Evolutionary conservation across 2,113 vertebrate species (phyloP), one percentile per base, ranked within the genome.

Genomic region (Uria lomvia): DNA sequence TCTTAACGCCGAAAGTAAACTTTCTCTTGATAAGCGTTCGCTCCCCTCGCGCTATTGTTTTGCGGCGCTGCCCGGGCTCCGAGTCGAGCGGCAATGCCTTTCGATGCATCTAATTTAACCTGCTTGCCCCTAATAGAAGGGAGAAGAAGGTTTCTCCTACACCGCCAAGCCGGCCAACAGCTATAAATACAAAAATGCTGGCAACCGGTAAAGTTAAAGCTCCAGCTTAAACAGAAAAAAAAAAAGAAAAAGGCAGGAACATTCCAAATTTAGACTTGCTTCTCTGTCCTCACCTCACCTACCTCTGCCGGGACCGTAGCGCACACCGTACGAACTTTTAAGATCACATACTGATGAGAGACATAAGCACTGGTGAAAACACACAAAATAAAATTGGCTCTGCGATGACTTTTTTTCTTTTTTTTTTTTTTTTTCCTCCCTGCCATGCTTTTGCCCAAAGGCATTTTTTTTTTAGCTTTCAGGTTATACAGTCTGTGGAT

Each of bases 1-100:
- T 98, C 98, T 97, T 98, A 97, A 98, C 66, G 9, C 82, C 36
- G 66, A 95, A 98, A 97, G 96, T 98, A 97, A 98, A 98, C 97
- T 98, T 98, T 92, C 91, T 97, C 94, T 97, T 98, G 97, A 98
- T 98, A 98, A 97, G 97, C 82, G 62, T 95, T 97, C 91, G 67
- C 86, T 96, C 65, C 73, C 75, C 67, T 93, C 74, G 3, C 8
- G 6, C 53, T 91, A n/a, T 84, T 96, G 91, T 96, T 97, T 96
- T 56, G 65, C 23, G 34, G 12, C 22, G 14, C 5, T 78, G 38
- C 52, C 21, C 53, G 30, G 42, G 65, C 72, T 88, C 59, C 1
- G 1, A 56, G 42, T 12, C 30, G 32, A 85, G 62, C 8, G 59
- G 29, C 74, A 95, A 90, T 63, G 77, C 52, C 76, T 82, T 86